Base-by-base conservation (phyloP, 1,140 invertebrate genomes). In the Aphelenchoides besseyi region DNA sequence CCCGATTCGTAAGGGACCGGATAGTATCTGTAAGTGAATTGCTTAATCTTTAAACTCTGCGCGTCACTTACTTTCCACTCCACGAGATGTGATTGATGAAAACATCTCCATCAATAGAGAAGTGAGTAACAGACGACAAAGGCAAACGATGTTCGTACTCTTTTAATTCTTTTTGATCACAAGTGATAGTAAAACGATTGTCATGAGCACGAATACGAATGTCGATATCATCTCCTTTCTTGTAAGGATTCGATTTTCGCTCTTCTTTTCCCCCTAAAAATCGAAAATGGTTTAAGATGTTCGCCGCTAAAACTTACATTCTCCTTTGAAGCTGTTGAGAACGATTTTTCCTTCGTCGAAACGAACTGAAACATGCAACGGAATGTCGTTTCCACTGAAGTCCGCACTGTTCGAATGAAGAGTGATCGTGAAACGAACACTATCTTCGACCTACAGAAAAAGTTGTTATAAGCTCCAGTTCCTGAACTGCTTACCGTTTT, bases 1-100 rank as follows among this genome's bases (percentile, higher is more conserved):
- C 82, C 81, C 52, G 70, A 76, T 62, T 82, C 82, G 54, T 82
- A 82, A 9, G 81, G 81, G n/a, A 82, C 80, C 57, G 82, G 82
- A 71, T 83, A 61, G 53, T 75, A 81, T 68, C 5, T n/a, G 63
- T 72, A 64, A n/a, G 55, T 73, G 29, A 71, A 61, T 0, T 73
- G 53, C 28, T 67, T 69, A 2, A 69, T 1, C 48, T 69, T 61
- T 3, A 53, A n/a, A 48, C 18, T 18, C 53, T 67, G 52, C 18
- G 53, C 57, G 16, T 62, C 66, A 82, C 79, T 66, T 81, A 82
- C 64, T 82, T 80, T 30, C 81, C 82, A 57, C 82, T 76, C 81
- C 81, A 82, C 41, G 80, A 74, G 18, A 82, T 74, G 59, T 82
- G 59, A 26, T 64, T 77, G 35, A 74, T 64, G 37, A 77, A 74